A percentile compares a stretch with the other conserved stretches of the same genome.
Evolutionary conservation across 2,113 vertebrate genomes (phyloP).

Genomic region (Leuciscus idus): DNA sequence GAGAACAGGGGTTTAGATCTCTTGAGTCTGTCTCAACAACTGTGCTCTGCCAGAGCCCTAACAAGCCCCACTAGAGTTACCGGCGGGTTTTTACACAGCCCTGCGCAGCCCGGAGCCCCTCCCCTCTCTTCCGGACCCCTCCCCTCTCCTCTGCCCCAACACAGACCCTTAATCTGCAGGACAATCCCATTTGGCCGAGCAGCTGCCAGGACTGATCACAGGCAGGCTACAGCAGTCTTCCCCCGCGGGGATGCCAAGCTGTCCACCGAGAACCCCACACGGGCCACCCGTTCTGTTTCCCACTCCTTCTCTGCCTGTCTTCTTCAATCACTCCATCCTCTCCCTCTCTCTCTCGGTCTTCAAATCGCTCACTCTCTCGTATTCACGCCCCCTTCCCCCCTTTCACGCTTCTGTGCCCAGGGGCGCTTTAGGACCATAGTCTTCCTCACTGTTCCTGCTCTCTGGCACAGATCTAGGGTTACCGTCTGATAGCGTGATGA

Average conservation of each 20-base stretch:
- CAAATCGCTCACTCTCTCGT: slow-evolving; percentile 15
- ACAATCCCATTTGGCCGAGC: slow-evolving; percentile 81
- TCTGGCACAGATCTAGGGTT: slow-evolving; percentile 7
- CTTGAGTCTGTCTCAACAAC: slow-evolving; percentile 34
- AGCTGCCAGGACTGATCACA: slow-evolving; percentile 78
- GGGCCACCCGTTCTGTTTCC: slow-evolving; percentile 45
- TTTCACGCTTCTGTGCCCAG: slow-evolving; percentile 8
- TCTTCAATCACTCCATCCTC: slow-evolving; percentile 20
- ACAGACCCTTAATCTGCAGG: slow-evolving; percentile 77
- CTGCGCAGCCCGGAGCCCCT: slow-evolving; percentile 43
- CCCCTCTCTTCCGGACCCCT: slow-evolving; percentile 18
- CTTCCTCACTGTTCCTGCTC: neutral
- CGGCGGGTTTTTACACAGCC: slow-evolving; percentile 43
- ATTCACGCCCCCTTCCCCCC: neutral
- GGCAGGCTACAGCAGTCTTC: slow-evolving; percentile 66
- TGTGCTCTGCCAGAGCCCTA: slow-evolving; percentile 40
- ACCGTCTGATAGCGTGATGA: slow-evolving; percentile 12
- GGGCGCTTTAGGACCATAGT: neutral
- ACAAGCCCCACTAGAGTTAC: slow-evolving; percentile 31
- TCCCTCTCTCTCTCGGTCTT: neutral
- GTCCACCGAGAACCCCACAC: slow-evolving; percentile 65
- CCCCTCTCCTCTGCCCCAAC: slow-evolving; percentile 43
- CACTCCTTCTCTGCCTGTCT: slow-evolving; percentile 31
- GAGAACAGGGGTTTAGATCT: slow-evolving; percentile 32
- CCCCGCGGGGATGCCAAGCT: slow-evolving; percentile 78